phyloP scores from a whole-genome alignment of 1,140 invertebrate genomes.

The Carcinoscorpius rotundicauda region DNA sequence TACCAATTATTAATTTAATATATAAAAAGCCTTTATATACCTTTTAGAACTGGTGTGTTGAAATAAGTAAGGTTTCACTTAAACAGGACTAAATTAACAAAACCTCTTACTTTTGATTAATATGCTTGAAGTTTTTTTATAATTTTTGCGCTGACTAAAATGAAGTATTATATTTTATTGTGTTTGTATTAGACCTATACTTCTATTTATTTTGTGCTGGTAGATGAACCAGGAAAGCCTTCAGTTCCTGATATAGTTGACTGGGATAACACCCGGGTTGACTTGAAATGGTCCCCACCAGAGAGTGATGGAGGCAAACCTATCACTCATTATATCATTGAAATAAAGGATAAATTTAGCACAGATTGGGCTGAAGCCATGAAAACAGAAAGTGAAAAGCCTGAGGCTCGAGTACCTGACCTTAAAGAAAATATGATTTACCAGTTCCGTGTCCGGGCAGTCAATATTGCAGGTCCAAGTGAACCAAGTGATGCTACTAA shows the following conservation, averaged over 20 bases:
- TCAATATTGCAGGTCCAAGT: conserved; percentile 79
- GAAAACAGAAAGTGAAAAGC: conserved; percentile 61
- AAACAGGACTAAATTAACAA: no score
- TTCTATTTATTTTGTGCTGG: background rate
- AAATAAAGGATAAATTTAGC: conserved; percentile 84
- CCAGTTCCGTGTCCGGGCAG: conserved; percentile 80
- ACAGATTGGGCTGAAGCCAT: conserved; percentile 75
- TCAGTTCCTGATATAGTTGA: conserved; percentile 75
- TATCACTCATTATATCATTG: conserved; percentile 79
- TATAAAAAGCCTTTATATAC: no score
- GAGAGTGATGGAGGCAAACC: conserved; percentile 83
- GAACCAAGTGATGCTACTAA: conserved; percentile 82
- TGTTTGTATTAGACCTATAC: background rate
- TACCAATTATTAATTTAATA: no score
- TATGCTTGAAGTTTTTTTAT: no score
- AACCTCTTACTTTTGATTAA: no score
- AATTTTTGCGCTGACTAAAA: no score
- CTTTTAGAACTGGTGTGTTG: no score
- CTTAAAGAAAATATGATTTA: conserved; percentile 88
- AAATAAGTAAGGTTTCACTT: no score
- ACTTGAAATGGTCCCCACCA: conserved; percentile 86
- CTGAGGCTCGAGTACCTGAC: conserved; percentile 66
- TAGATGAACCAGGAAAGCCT: conserved; percentile 84
- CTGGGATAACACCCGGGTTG: conserved; percentile 71
- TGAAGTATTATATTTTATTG: background rate